Base-by-base conservation (phyloP, 2,888 invertebrate species). In the Leptopilina drosophilae region DNA sequence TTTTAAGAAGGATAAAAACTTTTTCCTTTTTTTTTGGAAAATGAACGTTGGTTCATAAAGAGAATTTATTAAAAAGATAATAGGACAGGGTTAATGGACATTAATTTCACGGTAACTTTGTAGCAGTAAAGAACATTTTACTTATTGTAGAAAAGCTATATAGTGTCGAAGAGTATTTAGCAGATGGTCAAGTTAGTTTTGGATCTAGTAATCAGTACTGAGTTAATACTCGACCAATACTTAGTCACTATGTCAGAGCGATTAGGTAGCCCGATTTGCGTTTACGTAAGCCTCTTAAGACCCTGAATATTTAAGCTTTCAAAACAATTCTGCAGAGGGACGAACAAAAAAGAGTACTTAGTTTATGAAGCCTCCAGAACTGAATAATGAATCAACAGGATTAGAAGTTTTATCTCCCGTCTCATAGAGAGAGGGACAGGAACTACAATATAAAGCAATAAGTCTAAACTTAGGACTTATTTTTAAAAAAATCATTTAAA, bases 151-250 rank as follows among this genome's bases (percentile, higher is more conserved):
- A 73, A 73, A 73, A 56, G 56, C 73, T 73, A 20, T 20, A 20
- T 20, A 14, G 73, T 40, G 56, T 59, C 11, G 15, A 40, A 33
- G 33, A 56, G 53, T 73, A 73, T 14, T 59, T 73, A 73, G 33
- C 53, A 14, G 11, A 56, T 56, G 40, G 56, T 56, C 40, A 73
- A 59, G 56, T 73, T 73, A n/a, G 73, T 73, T 56, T 26, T 6
- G 73, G 33, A 33, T 73, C 56, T 5, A 40, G 73, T 26, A 14
- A 56, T 33, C 33, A 56, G 56, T 40, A 33, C 56, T 73, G 56
- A 73, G 73, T 59, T 73, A 73, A 73, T 73, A 73, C 56, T 59
- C n/a, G 53, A 59, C 33, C 73, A 56, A 73, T 59, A 59, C 73
- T 59, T 73, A 73, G 73, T 56, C 73, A 73, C 15, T n/a, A 73